Evolutionary conservation across 2,113 vertebrate genomes (phyloP).

Genomic region (Macrotis lagotis): DNA sequence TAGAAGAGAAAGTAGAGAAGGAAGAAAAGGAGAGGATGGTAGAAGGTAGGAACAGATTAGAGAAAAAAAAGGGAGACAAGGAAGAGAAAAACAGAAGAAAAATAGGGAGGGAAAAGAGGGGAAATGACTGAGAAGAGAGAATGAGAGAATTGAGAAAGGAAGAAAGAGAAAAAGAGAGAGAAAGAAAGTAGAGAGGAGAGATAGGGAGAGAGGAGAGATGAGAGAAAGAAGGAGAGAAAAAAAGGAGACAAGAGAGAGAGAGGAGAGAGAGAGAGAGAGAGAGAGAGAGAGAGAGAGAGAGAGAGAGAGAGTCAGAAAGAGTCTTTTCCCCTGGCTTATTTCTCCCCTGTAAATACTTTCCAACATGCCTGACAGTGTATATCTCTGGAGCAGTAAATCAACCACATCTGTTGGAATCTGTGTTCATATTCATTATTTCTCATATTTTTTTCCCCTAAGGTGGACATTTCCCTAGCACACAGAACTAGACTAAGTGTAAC

Average conservation of each 20-base stretch:
- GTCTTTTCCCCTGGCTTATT: background rate
- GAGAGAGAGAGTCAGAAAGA: background rate
- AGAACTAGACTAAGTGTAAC: background rate
- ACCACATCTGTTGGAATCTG: background rate
- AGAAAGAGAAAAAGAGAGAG: background rate
- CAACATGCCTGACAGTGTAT: background rate
- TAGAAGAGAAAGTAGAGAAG: background rate
- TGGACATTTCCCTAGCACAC: background rate
- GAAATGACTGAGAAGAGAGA: no score
- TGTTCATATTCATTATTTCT: background rate
- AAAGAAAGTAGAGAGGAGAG: background rate
- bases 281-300: no score
- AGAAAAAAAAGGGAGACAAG: background rate
- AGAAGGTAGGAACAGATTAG: background rate
- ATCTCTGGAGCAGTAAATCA: background rate
- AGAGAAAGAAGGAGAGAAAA: background rate
- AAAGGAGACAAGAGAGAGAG: no score
- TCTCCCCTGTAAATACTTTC: background rate
- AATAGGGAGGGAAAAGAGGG: no score
- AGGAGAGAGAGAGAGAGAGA: no score
- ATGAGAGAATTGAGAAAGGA: background rate
- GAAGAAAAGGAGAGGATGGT: background rate
- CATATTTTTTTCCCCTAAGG: background rate
- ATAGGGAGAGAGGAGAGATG: background rate
- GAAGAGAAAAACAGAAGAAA: no score